Conservation (phyloP, 1,140 invertebrate genomes). For the Pseudomyrmex dendroicus region DNA sequence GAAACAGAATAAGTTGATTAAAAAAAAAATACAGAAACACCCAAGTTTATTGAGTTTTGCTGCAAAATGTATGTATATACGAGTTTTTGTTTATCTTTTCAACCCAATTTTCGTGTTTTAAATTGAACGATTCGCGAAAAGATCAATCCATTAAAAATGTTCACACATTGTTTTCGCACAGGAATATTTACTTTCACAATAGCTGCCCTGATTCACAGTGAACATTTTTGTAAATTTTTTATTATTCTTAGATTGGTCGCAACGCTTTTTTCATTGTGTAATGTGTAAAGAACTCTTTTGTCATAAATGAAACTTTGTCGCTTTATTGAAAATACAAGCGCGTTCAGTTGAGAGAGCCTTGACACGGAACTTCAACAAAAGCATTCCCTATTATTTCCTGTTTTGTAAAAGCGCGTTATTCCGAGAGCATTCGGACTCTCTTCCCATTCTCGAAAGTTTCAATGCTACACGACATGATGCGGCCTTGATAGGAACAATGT, state of each 20-base stretch:
- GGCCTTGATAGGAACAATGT: slow-evolving; percentile 47
- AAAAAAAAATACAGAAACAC: not conserved
- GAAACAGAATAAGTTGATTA: not conserved
- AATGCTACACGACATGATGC: slow-evolving; percentile 13
- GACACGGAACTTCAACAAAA: slow-evolving; percentile 64
- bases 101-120: slow-evolving; percentile 12
- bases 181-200: too few species aligned
- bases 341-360: slow-evolving; percentile 44
- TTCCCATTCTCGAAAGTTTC: slow-evolving; percentile 50
- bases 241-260: not conserved
- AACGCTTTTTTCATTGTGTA: not conserved
- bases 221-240: not conserved
- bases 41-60: slow-evolving; percentile 14
- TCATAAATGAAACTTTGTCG: slow-evolving; percentile 16
- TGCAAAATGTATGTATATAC: not conserved
- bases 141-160: not conserved
- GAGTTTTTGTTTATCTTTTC: slow-evolving; percentile 18
- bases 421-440: not conserved
- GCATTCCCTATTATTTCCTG: slow-evolving; percentile 56
- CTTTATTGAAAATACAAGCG: slow-evolving; percentile 17
- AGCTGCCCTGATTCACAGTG: not conserved
- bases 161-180: not conserved
- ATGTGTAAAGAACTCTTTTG: slow-evolving; percentile 23
- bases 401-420: slow-evolving; percentile 23
- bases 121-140: not conserved